Percentiles rank a stretch among this genome's conserved stretches.
Conservation (phyloP, 2,888 invertebrate genomes). For the Priapulus caudatus region DNA sequence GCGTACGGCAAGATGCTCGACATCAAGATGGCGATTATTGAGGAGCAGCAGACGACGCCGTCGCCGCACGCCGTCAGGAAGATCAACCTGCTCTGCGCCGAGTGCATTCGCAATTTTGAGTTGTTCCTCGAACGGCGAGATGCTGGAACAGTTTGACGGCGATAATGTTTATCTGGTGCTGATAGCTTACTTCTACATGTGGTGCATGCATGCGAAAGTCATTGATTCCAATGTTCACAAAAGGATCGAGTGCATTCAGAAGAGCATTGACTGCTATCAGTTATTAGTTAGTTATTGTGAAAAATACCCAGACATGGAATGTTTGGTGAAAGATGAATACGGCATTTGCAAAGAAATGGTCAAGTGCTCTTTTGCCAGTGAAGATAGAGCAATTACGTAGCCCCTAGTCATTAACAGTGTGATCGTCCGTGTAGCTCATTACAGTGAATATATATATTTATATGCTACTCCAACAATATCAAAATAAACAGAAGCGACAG, state of each 20-base stretch:
- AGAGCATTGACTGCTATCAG: constrained; percentile 50
- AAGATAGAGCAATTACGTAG: too few relatives aligned
- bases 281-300: too few relatives aligned
- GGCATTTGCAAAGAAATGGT: too few relatives aligned
- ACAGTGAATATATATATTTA: too few relatives aligned
- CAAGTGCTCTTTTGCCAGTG: too few relatives aligned
- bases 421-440: too few relatives aligned
- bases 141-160: constrained; percentile 32
- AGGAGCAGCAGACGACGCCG: constrained; percentile 41
- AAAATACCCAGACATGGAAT: too few relatives aligned
- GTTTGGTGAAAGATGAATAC: too few relatives aligned
- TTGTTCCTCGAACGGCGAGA: constrained; percentile 26
- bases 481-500: too few relatives aligned
- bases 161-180: constrained; percentile 48
- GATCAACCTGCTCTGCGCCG: constrained; percentile 59
- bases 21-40: constrained; percentile 50
- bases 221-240: constrained; percentile 53
- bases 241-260: constrained; percentile 52
- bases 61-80: constrained; percentile 58
- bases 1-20: constrained; percentile 66
- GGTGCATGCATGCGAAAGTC: constrained; percentile 59
- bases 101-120: constrained; percentile 48
- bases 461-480: too few relatives aligned
- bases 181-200: constrained; percentile 65
- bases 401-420: too few relatives aligned